Conservation (phyloP, 2,888 invertebrate species). For the Cremastinae sp. region DNA sequence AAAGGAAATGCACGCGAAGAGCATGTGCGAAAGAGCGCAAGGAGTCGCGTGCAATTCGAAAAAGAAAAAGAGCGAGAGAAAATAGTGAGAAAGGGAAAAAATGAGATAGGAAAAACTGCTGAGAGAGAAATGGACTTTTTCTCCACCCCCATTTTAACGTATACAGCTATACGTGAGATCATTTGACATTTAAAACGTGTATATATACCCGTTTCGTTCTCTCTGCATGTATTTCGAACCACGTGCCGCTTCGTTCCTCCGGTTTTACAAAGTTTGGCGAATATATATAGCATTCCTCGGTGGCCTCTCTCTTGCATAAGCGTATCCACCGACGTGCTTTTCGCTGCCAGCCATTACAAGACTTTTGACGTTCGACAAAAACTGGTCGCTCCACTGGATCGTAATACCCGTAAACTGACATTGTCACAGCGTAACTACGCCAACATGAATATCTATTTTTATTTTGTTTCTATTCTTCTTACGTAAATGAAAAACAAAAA, state of each 20-base stretch:
- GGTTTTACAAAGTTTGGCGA: slow-evolving; percentile 37
- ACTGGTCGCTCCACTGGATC: slow-evolving; percentile 9
- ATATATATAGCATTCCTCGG: slow-evolving; percentile 14
- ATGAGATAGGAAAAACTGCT: too few relatives aligned
- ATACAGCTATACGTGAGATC: slow-evolving; percentile 28
- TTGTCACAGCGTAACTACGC: too few relatives aligned
- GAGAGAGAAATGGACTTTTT: too few relatives aligned
- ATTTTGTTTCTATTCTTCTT: too few relatives aligned
- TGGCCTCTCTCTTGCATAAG: background rate
- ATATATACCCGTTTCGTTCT: slow-evolving; percentile 2
- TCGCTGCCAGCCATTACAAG: background rate
- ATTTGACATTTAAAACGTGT: slow-evolving; percentile 37
- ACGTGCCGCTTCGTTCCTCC: slow-evolving; percentile 9
- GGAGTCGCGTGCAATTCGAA: slow-evolving; percentile 8
- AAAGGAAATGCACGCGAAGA: slow-evolving; percentile 30
- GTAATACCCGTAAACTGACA: background rate
- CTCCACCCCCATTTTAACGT: background rate
- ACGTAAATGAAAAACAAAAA: too few relatives aligned
- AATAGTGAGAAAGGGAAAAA: slow-evolving; percentile 11
- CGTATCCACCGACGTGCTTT: background rate
- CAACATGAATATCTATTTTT: too few relatives aligned
- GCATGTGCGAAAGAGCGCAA: background rate
- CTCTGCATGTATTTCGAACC: background rate
- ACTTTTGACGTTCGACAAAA: slow-evolving; percentile 4
- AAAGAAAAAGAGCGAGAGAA: slow-evolving; percentile 20